A percentile compares a stretch with the other conserved stretches of the same genome.
Conservation (phyloP, 2,888 invertebrate genomes). For the Drosophila monieri region DNA sequence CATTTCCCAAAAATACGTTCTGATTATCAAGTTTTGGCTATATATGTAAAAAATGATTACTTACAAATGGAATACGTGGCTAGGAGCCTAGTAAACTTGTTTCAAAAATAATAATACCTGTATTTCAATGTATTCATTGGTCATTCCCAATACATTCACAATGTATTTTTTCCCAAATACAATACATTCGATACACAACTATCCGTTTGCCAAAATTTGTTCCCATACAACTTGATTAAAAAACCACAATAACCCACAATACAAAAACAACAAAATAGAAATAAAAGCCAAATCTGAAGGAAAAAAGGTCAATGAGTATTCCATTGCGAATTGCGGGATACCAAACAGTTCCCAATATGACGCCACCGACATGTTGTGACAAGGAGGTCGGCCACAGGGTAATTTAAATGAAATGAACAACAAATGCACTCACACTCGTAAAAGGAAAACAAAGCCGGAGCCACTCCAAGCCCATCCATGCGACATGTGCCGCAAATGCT, state of each 20-base stretch:
- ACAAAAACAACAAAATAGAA: slow-evolving; percentile 20
- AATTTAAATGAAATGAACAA: slow-evolving; percentile 78
- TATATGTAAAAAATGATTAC: neutral
- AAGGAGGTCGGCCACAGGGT: slow-evolving; percentile 78
- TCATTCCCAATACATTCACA: neutral
- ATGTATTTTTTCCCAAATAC: slow-evolving; percentile 6
- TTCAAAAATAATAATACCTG: neutral
- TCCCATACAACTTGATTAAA: slow-evolving; percentile 76
- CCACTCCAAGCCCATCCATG: slow-evolving; percentile 46
- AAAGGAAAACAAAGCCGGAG: slow-evolving; percentile 48
- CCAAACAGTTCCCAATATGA: slow-evolving; percentile 68
- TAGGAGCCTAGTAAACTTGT: neutral
- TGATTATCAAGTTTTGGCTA: neutral
- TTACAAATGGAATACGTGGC: neutral
- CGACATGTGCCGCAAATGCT: slow-evolving; percentile 75
- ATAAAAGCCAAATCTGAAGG: slow-evolving; percentile 24
- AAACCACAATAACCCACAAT: slow-evolving; percentile 65
- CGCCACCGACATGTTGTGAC: slow-evolving; percentile 67
- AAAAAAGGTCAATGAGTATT: slow-evolving; percentile 61
- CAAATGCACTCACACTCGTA: slow-evolving; percentile 66
- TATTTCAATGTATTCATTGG: slow-evolving; percentile 1
- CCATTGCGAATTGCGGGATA: slow-evolving; percentile 59
- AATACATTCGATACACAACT: slow-evolving; percentile 31
- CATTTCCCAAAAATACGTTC: neutral
- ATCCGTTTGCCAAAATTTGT: slow-evolving; percentile 59